Evolutionary conservation across 2,888 invertebrate species (phyloP), one percentile per base, ranked within the genome.

Genomic region (Mellilla xanthometata): DNA sequence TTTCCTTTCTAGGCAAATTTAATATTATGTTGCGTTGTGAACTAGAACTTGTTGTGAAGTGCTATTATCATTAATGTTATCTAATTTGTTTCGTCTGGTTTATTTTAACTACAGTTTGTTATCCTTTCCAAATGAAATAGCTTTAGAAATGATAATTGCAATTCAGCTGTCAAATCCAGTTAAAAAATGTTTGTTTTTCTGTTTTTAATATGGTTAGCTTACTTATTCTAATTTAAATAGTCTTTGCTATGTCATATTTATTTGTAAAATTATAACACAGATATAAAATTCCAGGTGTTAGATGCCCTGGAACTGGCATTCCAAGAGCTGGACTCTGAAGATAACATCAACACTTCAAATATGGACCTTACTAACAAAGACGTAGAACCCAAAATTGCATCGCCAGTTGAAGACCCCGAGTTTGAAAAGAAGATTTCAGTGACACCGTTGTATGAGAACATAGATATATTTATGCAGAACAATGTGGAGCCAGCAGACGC

Each of bases 231-330:
- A 52, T 49, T 41, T 49, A 33, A 8, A 4, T 31, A 32, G 49
- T 38, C 45, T 47, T 8, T 31, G 41, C 42, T 24, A 19, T 31
- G 15, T 44, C 15, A 27, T 19, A 13, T 3, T 12, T 40, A 27
- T 7, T 30, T 12, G 12, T 5, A 10, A 1, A 5, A 8, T 12
- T 12, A 10, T 52, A 39, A 31, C 39, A 44, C 13, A 39, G 9
- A 31, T 49, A 10, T 30, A 48, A 59, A 56, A 62, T 63, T 72
- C 26, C 82, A 93, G 92, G 92, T 92, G 47, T 82, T 92, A 71
- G 92, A 93, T 77, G 93, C 92, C 58, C 78, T 92, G 70, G 92
- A 93, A 69, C 74, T 92, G 70, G 92, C 93, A 62, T 91, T 92
- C 68, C 87, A 91, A 80, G 92, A 92, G 68, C 88, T 92, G 55